Evolutionary conservation across 92 coral and sea anemone genomes (phyloP), one percentile per base, ranked within the genome.

Genomic region (Porites rus): DNA sequence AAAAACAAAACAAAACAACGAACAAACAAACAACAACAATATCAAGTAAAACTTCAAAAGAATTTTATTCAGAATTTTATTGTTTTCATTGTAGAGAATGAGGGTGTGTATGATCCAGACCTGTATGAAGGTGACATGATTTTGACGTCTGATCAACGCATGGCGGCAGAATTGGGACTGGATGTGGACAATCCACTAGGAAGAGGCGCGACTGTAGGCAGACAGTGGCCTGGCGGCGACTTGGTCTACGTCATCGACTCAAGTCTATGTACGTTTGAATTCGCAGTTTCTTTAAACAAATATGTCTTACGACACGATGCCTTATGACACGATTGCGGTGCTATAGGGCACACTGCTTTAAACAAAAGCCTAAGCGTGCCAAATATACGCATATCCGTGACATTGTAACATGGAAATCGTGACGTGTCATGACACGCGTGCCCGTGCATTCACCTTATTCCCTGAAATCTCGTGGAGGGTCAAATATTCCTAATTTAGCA

Each of bases 111-210:
- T 74, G 91, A 93, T 56, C 94, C 96, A 12, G 92, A 94, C 78
- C 81, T 84, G 66, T 94, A 86, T 69, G 97, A 94, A 82, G 97
- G 97, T 50, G 97, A 94, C 90, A 94, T 94, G 95, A 76, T 92
- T 18, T 72, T 94, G 51, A 92, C 97, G 4, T 78, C 92, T 0
- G 95, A 87, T 1, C 97, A 94, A 52, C 90, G 81, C 28, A 74
- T 76, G 76, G 95, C 97, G 1, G 95, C 95, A 18, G 21, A 86
- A 38, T 75, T 70, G 38, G 97, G 93, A 18, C 74, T 87, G 28
- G 97, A 94, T 43, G 90, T 94, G 1, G 97, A 94, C 38, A 52
- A 72, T n/a, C 85, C 95, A 7, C 1, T 75, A 12, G 92, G 97
- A 25, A 90, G 97, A 83, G 95, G 93, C 18, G 11, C 93, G n/a